Evolutionary conservation across 2,888 invertebrate genomes (phyloP), one percentile per base, ranked within the genome.

Genomic region (Meta bourneti): DNA sequence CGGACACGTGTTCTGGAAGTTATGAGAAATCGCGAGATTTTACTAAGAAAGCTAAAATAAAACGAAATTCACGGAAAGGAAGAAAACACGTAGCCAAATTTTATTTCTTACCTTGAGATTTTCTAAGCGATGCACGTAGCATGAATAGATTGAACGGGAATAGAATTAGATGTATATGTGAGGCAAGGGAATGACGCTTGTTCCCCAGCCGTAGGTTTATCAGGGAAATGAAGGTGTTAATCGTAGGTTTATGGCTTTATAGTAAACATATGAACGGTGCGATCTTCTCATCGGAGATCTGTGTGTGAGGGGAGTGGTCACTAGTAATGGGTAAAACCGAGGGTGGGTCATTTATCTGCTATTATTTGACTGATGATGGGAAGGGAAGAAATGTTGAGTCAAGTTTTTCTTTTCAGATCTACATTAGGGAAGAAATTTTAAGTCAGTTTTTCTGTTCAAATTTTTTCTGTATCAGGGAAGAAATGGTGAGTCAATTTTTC

Each of bases 1-100:
- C 8, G 69, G 49, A 52, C 72, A 19, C n/a, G 80, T 20, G 48
- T 71, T 19, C 72, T 70, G 7, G 52, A 82, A 82, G 70, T 81
- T 81, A 70, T 48, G 7, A 20, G 34, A 7, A 79, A 79, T 51
- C 77, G 77, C 77, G 51, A 19, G 51, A 77, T 16, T 51, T 20
- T 52, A 51, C 51, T 77, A n/a, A 34, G 34, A 34, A 34, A 34
- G 1, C 34, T 34, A 34, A 34, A 34, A 34, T 1, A 34, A 34
- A 34, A 34, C 34, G 34, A 4, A 34, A 34, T 34, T 34, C 34
- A 4, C 34, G 34, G 34, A 34, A 34, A 34, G 34, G 4, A 1
- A 34, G 34, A 34, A 34, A 34, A 34, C 34, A 34, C 34, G 34
- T 34, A 34, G 34, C 34, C 34, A 34, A 34, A 34, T 34, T 34